Conservation (phyloP, 2,888 invertebrate genomes). For the Petrophora chlorosata region DNA sequence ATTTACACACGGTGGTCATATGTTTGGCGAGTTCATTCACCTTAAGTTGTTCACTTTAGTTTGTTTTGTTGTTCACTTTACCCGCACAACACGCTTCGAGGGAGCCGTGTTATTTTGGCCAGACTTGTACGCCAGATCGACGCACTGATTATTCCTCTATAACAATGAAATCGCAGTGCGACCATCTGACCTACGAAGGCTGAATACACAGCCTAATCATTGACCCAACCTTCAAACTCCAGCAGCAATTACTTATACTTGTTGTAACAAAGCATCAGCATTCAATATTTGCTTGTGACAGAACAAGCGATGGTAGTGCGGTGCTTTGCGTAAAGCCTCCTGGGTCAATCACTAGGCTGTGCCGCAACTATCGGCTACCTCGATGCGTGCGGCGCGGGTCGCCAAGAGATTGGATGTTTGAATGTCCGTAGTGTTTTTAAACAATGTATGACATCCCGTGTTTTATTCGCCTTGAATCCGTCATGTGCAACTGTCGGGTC, state of each 20-base stretch:
- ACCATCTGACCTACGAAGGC: not conserved
- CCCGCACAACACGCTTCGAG: conserved; percentile 32
- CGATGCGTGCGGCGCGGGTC: conserved; percentile 32
- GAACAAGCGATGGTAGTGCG: not conserved
- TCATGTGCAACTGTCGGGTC: conserved; percentile 82
- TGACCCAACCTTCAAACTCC: conserved; percentile 2
- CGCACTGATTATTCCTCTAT: not conserved
- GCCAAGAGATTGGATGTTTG: conserved; percentile 71
- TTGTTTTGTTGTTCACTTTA: conserved; percentile 58
- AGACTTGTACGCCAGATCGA: not conserved
- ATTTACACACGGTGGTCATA: conserved; percentile 83
- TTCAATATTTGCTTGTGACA: not conserved
- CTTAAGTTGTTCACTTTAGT: conserved; percentile 75
- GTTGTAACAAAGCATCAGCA: not conserved
- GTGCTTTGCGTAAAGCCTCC: conserved; percentile 1
- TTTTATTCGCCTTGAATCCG: conserved; percentile 85
- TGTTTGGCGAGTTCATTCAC: conserved; percentile 79
- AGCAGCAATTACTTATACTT: not conserved
- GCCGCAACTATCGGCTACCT: conserved; percentile 3
- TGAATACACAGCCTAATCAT: conserved; percentile 8
- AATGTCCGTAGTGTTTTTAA: conserved; percentile 79
- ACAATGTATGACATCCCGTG: conserved; percentile 84
- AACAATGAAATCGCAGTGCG: not conserved
- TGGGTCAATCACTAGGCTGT: conserved; percentile 13
- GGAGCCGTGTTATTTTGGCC: not conserved